Percentiles rank a stretch among this genome's conserved stretches.
Conservation (phyloP, 2,113 vertebrate genomes). For the Zapus hudsonius region DNA sequence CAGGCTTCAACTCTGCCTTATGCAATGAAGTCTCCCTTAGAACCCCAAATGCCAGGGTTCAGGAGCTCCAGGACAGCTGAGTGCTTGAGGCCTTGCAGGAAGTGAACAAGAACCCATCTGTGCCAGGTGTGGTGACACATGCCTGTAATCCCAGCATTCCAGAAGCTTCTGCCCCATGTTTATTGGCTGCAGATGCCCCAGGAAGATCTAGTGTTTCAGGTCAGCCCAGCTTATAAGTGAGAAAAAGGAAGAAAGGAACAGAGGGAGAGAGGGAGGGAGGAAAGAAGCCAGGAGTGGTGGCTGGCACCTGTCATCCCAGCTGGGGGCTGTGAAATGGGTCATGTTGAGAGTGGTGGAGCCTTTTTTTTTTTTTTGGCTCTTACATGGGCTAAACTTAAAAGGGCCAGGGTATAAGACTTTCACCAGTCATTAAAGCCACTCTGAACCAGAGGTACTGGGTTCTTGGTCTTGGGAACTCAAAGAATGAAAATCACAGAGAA, state of each 20-base stretch:
- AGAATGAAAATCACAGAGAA: no score
- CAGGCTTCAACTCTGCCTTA: not conserved
- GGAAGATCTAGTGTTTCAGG: not conserved
- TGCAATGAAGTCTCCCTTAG: not conserved
- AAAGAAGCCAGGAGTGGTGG: no score
- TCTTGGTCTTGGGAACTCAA: no score
- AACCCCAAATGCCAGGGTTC: not conserved
- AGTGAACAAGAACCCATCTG: not conserved
- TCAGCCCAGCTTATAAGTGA: not conserved
- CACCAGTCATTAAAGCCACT: no score
- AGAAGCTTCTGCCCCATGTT: not conserved
- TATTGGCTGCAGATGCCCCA: not conserved
- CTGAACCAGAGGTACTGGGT: no score
- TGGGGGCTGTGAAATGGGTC: no score
- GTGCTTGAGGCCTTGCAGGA: not conserved
- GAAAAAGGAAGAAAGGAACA: not conserved
- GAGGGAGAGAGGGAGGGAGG: no score
- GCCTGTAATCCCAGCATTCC: not conserved
- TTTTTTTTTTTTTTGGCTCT: no score
- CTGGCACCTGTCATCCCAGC: no score
- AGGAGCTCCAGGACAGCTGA: not conserved
- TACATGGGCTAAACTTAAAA: no score
- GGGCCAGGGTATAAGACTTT: no score
- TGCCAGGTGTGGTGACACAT: not conserved
- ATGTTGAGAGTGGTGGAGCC: no score